Evolutionary conservation across 2,113 vertebrate species (phyloP), one percentile per base, ranked within the genome.

Genomic region (Plestiodon gilberti): DNA sequence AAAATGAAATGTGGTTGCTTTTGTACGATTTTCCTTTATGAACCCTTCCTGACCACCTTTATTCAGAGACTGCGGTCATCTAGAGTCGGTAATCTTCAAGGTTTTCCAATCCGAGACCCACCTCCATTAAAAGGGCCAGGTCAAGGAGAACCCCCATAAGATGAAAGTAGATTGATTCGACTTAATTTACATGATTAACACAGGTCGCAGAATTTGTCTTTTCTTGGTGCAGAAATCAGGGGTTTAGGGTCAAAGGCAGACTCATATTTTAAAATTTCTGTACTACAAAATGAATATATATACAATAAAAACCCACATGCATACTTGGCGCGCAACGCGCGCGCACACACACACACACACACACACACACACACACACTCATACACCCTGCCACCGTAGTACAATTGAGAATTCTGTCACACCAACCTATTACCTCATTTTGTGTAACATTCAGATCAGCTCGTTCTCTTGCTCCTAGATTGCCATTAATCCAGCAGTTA

Each of bases 31-130:
- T 90, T 89, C 76, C 83, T 89, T 87, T 83, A 57, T 90, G 80
- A 90, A 79, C 35, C 73, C n/a, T 85, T 74, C 57, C n/a, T 86
- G 81, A 57, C 2, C 84, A 71, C 89, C 89, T 91, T 89, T 85
- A 86, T 87, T 88, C 81, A 86, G 88, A 83, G 74, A 69, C 35
- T 20, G 33, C 70, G 7, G 11, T 48, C 22, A 25, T 52, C 28
- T 52, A n/a, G 1, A 0, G 0, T 6, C n/a, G 7, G 15, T 65
- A 48, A 64, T 48, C 59, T 48, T 62, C 71, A 65, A 20, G 0
- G 9, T 18, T 65, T 81, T 48, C 61, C 6, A 35, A 65, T 81
- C 6, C 23, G 3, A 23, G 33, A 43, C 61, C 38, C 30, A 43
- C 7, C n/a, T n/a, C n/a, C n/a, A n/a, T n/a, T n/a, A n/a, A n/a